Percentiles rank a stretch among this genome's conserved stretches.
These are phyloP conservation scores for Phenganax subtilis DNA, from an alignment of 92 coral and sea anemone genomes.

Conservation along the genomic window DNA sequence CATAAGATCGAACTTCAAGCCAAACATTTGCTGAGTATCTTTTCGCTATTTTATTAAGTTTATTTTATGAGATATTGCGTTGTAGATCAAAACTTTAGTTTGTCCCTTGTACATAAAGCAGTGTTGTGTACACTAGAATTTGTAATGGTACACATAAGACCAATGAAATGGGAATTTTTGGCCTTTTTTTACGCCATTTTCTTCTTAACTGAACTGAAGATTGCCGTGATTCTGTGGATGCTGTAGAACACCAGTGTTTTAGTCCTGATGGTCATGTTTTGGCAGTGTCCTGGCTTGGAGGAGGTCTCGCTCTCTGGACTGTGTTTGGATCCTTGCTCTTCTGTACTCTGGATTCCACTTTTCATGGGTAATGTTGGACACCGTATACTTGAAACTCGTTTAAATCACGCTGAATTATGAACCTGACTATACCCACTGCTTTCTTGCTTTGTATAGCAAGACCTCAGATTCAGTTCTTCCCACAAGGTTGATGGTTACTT, in stretches of 20 bases:
- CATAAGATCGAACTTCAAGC: conserved; percentile 78
- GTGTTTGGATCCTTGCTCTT: conserved; percentile 94
- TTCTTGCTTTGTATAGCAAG: no score
- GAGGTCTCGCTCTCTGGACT: conserved; percentile 97
- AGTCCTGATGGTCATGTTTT: conserved; percentile 98
- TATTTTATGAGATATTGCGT: no score
- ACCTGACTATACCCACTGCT: neutral
- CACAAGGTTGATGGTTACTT: neutral
- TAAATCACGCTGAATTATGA: neutral
- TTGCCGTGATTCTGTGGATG: conserved; percentile 47
- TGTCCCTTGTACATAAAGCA: no score
- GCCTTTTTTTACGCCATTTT: neutral
- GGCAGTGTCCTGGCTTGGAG: conserved; percentile 99
- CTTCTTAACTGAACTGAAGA: neutral
- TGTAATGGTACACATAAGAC: no score
- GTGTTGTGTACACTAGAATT: no score
- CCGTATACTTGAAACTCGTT: neutral
- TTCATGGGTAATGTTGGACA: conserved; percentile 59
- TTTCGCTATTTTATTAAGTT: conserved; percentile 14
- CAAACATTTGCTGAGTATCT: conserved; percentile 97
- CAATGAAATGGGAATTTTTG: neutral
- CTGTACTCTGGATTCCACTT: conserved; percentile 88
- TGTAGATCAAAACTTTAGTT: neutral
- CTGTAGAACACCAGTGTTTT: conserved; percentile 90
- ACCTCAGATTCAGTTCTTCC: neutral